Base-by-base conservation (phyloP, 2,797 vertebrate genomes). In the Cirrhinus molitorella region DNA sequence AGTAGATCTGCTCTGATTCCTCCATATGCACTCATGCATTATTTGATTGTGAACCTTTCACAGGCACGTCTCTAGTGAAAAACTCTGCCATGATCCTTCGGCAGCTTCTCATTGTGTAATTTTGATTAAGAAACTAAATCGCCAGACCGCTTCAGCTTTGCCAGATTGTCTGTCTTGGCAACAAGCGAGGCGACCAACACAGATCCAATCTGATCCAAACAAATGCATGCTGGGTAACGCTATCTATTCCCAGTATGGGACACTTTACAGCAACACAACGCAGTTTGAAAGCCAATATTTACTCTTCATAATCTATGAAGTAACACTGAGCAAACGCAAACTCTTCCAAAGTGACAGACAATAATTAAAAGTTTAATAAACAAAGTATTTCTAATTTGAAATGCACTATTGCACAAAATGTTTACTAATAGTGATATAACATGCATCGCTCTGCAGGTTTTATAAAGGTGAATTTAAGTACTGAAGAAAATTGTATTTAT, bases 161-260 rank as follows among this genome's bases (percentile, higher is more conserved):
- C 13, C 65, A 55, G 37, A 76, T 43, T 12, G 37, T 70, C 9
- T 45, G 49, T 70, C n/a, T 59, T 80, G 79, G 79, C 66, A 80
- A 43, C 51, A 14, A 14, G 16, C 7, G 21, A 25, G 31, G n/a
- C 21, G 47, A 79, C 63, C 65, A 28, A 45, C 40, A 55, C n/a
- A 28, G 63, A 6, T 40, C 31, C 77, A 51, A 31, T 72, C 68
- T 37, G 28, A 55, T 73, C 49, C 28, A 53, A 55, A 70, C 65
- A 55, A 40, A 28, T 57, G 65, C 65, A 55, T 68, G 63, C 63
- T 79, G 63, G 63, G 31, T 13, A 68, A 11, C 45, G 34, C 76
- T 6, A 3, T 21, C 16, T 55, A 80, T 68, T 80, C 65, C 65
- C 78, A 68, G 2, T 13, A 57, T 23, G 16, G 14, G n/a, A 68